These are phyloP conservation scores for Steromphala cineraria DNA, from an alignment of 2,888 invertebrate genomes.

Conservation along the genomic window DNA sequence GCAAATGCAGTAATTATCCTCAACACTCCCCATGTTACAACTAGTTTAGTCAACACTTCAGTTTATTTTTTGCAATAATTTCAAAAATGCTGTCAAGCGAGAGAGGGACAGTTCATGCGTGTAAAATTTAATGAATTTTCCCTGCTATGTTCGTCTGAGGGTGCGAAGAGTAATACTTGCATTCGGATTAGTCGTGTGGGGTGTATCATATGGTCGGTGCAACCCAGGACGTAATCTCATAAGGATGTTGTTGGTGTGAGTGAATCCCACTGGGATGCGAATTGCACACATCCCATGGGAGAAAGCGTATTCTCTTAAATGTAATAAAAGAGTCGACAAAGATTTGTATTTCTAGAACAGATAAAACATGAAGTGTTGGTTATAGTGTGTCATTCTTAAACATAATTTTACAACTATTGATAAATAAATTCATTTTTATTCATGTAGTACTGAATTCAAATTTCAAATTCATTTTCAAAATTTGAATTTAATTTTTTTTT, in stretches of 20 bases:
- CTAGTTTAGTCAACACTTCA: background rate
- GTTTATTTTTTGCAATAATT: background rate
- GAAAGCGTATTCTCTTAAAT: background rate
- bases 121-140: background rate
- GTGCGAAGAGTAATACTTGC: background rate
- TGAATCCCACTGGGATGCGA: background rate
- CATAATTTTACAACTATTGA: too few species aligned
- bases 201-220: background rate
- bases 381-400: too few species aligned
- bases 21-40: background rate
- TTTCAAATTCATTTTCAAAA: too few species aligned
- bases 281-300: background rate
- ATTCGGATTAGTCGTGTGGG: background rate
- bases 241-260: background rate
- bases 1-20: too few species aligned
- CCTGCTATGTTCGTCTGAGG: background rate
- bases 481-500: too few species aligned
- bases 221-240: background rate
- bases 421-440: too few species aligned
- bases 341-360: background rate
- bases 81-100: conserved; percentile 6
- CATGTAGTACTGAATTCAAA: too few species aligned
- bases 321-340: background rate
- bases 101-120: background rate
- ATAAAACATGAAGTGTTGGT: background rate